These are phyloP conservation scores for Tragelaphus strepsiceros DNA, from an alignment of 2,113 vertebrate species.

Conservation along the genomic window DNA sequence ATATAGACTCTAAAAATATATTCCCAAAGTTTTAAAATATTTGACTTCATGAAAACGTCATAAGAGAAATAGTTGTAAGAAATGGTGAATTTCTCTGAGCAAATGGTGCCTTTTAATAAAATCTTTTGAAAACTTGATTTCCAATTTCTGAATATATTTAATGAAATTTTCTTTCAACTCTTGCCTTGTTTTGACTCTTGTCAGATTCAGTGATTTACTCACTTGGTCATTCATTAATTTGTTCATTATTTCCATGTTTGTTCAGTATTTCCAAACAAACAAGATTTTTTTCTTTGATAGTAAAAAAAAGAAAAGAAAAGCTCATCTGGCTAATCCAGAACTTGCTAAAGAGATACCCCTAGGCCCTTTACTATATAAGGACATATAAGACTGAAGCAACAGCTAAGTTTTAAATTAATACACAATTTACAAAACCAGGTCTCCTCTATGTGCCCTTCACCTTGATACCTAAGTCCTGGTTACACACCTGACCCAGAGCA, in stretches of 20 bases:
- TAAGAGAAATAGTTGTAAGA: background rate
- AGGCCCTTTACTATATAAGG: background rate
- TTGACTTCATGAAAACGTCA: background rate
- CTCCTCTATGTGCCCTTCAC: background rate
- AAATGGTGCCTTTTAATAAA: slow-evolving; percentile 32
- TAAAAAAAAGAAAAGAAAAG: background rate
- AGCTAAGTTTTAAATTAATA: background rate
- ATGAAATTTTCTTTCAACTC: slow-evolving; percentile 66
- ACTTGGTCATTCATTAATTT: slow-evolving; percentile 59
- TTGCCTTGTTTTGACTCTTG: slow-evolving; percentile 70
- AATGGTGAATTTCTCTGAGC: background rate
- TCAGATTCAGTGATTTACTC: slow-evolving; percentile 57
- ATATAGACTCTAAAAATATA: background rate
- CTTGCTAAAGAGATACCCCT: slow-evolving; percentile 49
- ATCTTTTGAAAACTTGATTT: slow-evolving; percentile 20
- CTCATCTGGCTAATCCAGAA: background rate
- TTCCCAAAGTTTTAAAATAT: background rate
- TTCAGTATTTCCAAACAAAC: slow-evolving; percentile 69
- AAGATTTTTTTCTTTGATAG: slow-evolving; percentile 28
- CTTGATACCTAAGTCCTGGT: background rate
- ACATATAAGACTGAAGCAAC: background rate
- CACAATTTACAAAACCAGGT: background rate
- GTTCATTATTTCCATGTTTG: slow-evolving; percentile 63
- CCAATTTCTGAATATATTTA: slow-evolving; percentile 33
- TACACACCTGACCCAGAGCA: background rate